Evolutionary conservation across 2,797 vertebrate species (phyloP), one percentile per base, ranked within the genome.

Genomic region (Poecilia velifera): DNA sequence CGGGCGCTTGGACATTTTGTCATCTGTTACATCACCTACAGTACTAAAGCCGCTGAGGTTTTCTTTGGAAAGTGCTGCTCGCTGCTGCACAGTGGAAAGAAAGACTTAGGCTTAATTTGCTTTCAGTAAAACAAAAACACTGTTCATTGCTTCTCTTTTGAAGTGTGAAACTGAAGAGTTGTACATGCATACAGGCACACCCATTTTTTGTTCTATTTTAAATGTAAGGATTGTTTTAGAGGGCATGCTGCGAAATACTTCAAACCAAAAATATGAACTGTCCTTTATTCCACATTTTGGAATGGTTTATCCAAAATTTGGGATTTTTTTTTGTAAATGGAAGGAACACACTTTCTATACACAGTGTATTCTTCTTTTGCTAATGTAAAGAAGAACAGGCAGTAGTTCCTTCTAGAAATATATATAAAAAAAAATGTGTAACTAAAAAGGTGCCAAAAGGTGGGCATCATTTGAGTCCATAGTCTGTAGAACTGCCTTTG

Each of bases 11-110:
- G 91, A 94, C 77, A 76, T 87, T 89, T 87, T 92, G 91, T 93
- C 87, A 90, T 92, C 88, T 85, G 90, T 96, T 95, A 95, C 94
- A 93, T 95, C 94, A 95, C 91, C 91, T 92, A 46, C 28, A n/a
- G 64, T 9, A 85, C 77, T 41, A 28, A 89, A 85, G 84, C 90
- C 90, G 92, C 92, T 95, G 93, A 95, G 93, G 89, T 90, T 93
- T 75, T 90, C 88, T 91, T 93, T 93, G 84, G 88, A 92, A 91
- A 86, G 80, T 62, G 14, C 87, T 43, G 81, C 86, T 79, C 78
- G 90, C 80, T 77, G 68, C 86, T 82, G 79, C 41, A 73, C 76
- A 81, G 86, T 79, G 90, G 91, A 92, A 92, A 90, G 88, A 94
- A 93, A 93, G 72, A 79, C 77, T 81, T 86, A 46, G 74, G 74